A percentile compares a stretch with the other conserved stretches of the same genome.
These are phyloP conservation scores for Rhinatrema bivittatum DNA, from an alignment of 2,797 vertebrate genomes.

Conservation along the genomic window DNA sequence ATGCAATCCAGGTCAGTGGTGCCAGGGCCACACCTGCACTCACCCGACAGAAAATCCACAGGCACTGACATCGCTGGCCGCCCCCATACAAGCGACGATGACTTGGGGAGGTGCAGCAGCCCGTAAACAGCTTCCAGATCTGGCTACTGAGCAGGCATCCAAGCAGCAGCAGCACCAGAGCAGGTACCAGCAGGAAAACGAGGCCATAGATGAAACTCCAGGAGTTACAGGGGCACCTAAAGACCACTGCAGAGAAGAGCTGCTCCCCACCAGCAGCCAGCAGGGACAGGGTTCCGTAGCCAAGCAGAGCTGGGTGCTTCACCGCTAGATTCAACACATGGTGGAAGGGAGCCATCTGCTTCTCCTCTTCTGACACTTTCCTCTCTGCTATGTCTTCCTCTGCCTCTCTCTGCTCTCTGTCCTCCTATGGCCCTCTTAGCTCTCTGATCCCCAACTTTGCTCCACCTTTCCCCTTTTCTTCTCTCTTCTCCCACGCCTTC, in stretches of 20 bases:
- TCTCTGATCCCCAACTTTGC: too few relatives aligned
- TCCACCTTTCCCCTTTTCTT: too few relatives aligned
- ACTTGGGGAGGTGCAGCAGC: slow-evolving; percentile 1
- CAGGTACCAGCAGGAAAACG: slow-evolving; percentile 65
- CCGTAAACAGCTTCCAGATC: slow-evolving; percentile 53
- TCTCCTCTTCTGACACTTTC: background rate
- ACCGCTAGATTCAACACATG: slow-evolving; percentile 19
- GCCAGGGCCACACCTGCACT: slow-evolving; percentile 35
- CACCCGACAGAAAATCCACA: slow-evolving; percentile 16
- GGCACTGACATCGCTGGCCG: accelerated
- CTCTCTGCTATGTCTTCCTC: background rate
- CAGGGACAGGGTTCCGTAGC: slow-evolving; percentile 50
- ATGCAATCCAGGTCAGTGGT: slow-evolving; percentile 62
- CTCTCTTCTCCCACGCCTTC: too few relatives aligned
- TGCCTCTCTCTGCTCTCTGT: background rate
- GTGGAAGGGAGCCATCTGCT: slow-evolving; percentile 49
- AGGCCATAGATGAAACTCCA: slow-evolving; percentile 54
- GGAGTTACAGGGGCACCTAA: slow-evolving; percentile 66
- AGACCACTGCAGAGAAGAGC: slow-evolving; percentile 55
- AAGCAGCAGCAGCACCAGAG: slow-evolving; percentile 56
- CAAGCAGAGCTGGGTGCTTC: slow-evolving; percentile 27
- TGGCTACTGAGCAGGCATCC: slow-evolving; percentile 44
- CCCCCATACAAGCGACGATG: accelerated
- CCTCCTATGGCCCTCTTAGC: too few relatives aligned
- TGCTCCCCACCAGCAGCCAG: slow-evolving; percentile 55